Evolutionary conservation across 2,797 vertebrate species (phyloP), one percentile per base, ranked within the genome.

Genomic region (Lepus townsendii): DNA sequence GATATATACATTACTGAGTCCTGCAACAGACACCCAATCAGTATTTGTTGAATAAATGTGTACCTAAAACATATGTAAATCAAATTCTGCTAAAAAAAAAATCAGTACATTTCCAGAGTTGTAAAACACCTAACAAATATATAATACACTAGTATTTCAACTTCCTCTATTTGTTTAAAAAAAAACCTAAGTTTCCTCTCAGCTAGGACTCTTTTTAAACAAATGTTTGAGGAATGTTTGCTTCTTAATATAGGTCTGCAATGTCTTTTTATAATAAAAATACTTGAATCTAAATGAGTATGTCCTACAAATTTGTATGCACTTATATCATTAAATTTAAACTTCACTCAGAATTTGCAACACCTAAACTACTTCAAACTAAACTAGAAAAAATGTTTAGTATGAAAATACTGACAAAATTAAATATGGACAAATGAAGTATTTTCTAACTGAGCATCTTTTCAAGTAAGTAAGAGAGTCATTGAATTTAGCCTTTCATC

Each of bases 301-400:
- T 32, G 38, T 62, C 88, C 63, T 82, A 75, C 4, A 93, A 90
- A 75, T 57, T 60, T 89, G 0, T 73, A 78, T 54, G 73, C 87
- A 88, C 63, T 95, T 90, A 11, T 76, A 79, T 57, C 35, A 86
- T 79, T 95, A 88, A 88, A 93, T 88, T 90, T 83, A 88, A 62
- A 77, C 26, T 83, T 85, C 26, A 57, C 17, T 88, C 13, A 80
- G 17, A 94, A 65, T 12, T 87, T 87, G 1, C 38, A 82, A 84
- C 38, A 79, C 3, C 76, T 88, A 68, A 68, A 35, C 57, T 54
- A 90, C 12, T 66, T 66, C 77, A 88, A 57, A 90, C 66, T 89
- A 80, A 57, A 76, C 52, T 38, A 77, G 69, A 65, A 35, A 54
- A 69, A 32, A 47, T n/a, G 38, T 30, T 50, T 52, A 86, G 11